Evolutionary conservation across 2,113 vertebrate genomes (phyloP).

Genomic region (Pao palembangensis): DNA sequence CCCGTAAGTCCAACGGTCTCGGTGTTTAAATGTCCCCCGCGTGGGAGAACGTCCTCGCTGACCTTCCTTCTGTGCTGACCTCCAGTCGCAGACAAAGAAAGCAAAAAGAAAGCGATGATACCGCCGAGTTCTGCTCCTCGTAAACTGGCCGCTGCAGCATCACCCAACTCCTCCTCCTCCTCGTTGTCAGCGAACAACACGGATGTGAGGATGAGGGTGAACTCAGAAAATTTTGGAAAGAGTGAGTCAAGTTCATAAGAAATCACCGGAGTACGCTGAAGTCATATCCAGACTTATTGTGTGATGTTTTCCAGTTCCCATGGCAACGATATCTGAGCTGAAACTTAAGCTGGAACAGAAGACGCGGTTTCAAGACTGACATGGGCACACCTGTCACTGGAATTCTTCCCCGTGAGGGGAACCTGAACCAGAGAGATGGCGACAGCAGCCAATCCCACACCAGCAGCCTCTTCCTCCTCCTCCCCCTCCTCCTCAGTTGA

Average conservation of each 20-base stretch:
- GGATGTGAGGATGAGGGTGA: not conserved
- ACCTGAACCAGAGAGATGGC: not conserved
- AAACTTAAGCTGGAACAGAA: slow-evolving; percentile 56
- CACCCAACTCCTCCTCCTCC: not conserved
- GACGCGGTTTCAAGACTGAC: slow-evolving; percentile 25
- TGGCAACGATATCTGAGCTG: slow-evolving; percentile 61
- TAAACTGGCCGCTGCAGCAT: rapidly evolving
- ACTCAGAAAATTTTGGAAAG: not conserved
- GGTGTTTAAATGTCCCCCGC: no score
- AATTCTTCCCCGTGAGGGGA: not conserved
- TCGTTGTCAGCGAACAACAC: not conserved
- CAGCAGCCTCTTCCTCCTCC: no score
- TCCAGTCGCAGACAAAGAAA: slow-evolving; percentile 5
- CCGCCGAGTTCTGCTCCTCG: slow-evolving; percentile 29
- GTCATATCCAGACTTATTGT: not conserved
- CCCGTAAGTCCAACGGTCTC: not conserved
- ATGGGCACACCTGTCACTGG: not conserved
- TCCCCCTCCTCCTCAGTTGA: no score
- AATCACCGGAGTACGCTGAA: not conserved
- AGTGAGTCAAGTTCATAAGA: slow-evolving; percentile 34
- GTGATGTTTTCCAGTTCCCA: not conserved
- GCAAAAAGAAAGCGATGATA: slow-evolving; percentile 1
- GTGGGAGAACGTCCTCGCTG: no score
- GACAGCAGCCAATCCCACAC: no score
- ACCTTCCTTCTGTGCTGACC: not conserved